These are phyloP conservation scores for Corbicula japonica DNA, from an alignment of 2,888 invertebrate species.

Conservation along the genomic window DNA sequence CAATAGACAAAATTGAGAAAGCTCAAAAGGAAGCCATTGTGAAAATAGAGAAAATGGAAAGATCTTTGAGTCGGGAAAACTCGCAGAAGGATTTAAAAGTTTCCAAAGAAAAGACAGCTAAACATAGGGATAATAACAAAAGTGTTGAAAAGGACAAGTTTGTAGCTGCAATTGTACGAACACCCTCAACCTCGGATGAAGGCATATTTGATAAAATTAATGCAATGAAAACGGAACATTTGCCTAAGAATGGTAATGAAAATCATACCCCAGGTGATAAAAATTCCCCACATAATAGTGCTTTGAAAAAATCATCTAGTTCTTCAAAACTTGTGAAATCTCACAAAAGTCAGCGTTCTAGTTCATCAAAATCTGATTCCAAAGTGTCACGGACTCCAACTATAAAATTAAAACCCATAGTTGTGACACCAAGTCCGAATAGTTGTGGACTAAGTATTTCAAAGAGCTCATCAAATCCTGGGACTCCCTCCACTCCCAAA, in stretches of 20 bases:
- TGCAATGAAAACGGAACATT: conserved; percentile 64
- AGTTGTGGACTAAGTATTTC: conserved; percentile 48
- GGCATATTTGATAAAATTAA: conserved; percentile 67
- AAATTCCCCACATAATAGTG: conserved; percentile 37
- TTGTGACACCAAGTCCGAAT: conserved; percentile 89
- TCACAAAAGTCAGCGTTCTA: too few species aligned
- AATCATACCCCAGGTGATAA: conserved; percentile 23
- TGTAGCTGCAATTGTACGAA: conserved; percentile 10
- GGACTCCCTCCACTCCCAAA: conserved; percentile 62
- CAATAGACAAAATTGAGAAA: conserved; percentile 31
- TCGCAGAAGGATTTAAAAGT: conserved; percentile 26
- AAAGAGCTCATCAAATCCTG: conserved; percentile 46
- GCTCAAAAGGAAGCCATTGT: conserved; percentile 52
- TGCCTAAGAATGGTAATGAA: conserved; percentile 31
- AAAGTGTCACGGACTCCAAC: conserved; percentile 81
- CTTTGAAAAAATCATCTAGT: conserved; percentile 50
- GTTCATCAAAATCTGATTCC: conserved; percentile 52
- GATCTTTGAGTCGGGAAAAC: conserved; percentile 35
- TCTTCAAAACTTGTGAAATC: too few species aligned
- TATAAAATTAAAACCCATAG: conserved; percentile 89
- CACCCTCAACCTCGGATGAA: conserved; percentile 52
- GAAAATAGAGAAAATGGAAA: conserved; percentile 59
- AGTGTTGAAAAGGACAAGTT: conserved; percentile 26
- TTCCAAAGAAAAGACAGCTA: conserved; percentile 29
- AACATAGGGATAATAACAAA: conserved; percentile 20